Conservation (phyloP, 2,797 vertebrate genomes). For the Chanos chanos region DNA sequence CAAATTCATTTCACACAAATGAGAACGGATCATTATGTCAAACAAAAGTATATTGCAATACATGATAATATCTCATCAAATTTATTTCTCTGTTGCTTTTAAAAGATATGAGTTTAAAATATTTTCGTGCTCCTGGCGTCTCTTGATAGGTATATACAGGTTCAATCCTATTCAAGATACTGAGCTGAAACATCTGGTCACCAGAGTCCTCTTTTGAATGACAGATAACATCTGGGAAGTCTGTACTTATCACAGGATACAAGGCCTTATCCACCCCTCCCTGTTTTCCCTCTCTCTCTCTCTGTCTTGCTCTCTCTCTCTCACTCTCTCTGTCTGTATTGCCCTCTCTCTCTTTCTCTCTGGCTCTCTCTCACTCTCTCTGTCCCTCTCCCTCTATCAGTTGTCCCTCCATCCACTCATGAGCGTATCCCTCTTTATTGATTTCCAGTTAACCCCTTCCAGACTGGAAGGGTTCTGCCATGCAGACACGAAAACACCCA, state of each 20-base stretch:
- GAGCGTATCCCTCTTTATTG: constrained; percentile 70
- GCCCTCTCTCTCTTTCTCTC: neutral
- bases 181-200: constrained; percentile 75
- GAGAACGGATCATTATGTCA: constrained; percentile 34
- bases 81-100: constrained; percentile 7
- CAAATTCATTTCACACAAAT: constrained; percentile 45
- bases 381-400: constrained; percentile 51
- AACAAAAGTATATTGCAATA: constrained; percentile 30
- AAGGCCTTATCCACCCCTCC: constrained; percentile 62
- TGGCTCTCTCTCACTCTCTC: too few species aligned
- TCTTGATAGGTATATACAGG: constrained; percentile 59
- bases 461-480: constrained; percentile 63
- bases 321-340: constrained; percentile 32
- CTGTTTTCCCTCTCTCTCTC: constrained; percentile 41
- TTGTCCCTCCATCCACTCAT: constrained; percentile 45
- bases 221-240: constrained; percentile 81
- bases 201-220: constrained; percentile 70
- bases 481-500: constrained; percentile 63
- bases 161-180: constrained; percentile 48
- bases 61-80: constrained; percentile 27
- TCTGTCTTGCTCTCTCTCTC: constrained; percentile 27
- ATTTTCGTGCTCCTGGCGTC: constrained; percentile 65
- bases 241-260: constrained; percentile 79
- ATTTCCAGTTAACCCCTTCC: constrained; percentile 78
- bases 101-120: constrained; percentile 43